Evolutionary conservation across 2,888 invertebrate species (phyloP).

Genomic region (Scelioninae gen. 1): DNA sequence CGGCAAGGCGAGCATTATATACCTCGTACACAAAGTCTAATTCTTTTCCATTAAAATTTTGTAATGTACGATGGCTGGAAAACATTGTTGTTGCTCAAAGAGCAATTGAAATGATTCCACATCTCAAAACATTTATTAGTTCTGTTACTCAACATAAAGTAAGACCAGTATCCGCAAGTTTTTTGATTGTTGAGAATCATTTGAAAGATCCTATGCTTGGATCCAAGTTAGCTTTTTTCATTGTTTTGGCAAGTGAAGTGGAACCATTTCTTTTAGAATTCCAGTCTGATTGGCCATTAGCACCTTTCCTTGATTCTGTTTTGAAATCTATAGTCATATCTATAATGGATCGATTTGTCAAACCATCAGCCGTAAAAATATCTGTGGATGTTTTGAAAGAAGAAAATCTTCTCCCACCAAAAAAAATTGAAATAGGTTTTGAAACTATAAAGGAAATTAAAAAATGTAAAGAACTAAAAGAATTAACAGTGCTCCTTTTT

Average conservation of each 20-base stretch:
- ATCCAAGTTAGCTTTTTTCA: conserved; percentile 25
- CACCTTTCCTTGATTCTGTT: conserved; percentile 29
- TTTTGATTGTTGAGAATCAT: conserved; percentile 4
- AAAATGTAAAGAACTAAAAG: conserved; percentile 19
- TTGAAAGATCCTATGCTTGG: conserved; percentile 11
- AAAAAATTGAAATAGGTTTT: conserved; percentile 30
- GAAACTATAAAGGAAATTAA: conserved; percentile 29
- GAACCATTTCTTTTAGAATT: conserved; percentile 26
- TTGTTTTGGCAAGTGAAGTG: conserved; percentile 10
- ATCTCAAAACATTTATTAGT: conserved; percentile 39
- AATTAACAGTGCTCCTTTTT: not conserved
- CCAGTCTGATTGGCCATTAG: conserved; percentile 28
- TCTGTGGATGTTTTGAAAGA: conserved; percentile 11
- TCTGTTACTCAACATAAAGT: conserved; percentile 19
- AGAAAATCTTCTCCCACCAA: conserved; percentile 11
- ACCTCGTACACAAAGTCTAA: conserved; percentile 50
- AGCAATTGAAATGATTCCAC: conserved; percentile 65
- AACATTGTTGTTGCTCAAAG: conserved; percentile 67
- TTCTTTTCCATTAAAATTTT: conserved; percentile 75
- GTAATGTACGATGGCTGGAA: conserved; percentile 72
- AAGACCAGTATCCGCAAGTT: conserved; percentile 9
- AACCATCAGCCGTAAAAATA: not conserved
- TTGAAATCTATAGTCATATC: not conserved
- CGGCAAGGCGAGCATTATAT: conserved; percentile 74
- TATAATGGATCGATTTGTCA: conserved; percentile 22